Evolutionary conservation across 2,888 invertebrate species (phyloP).

Genomic region (Eupithecia insigniata): DNA sequence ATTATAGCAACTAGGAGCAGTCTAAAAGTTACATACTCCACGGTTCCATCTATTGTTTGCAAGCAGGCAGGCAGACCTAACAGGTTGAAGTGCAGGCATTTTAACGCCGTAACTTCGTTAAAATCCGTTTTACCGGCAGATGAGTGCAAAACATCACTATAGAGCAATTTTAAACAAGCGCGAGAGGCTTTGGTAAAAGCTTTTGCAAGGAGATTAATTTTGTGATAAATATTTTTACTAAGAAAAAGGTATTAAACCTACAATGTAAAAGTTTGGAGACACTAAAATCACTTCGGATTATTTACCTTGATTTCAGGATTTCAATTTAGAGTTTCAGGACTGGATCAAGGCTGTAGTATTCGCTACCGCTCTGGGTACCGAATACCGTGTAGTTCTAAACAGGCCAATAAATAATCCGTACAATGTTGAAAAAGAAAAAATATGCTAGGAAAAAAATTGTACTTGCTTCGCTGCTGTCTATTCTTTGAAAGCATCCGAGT

Average conservation of each 20-base stretch:
- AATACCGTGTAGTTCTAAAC: no score
- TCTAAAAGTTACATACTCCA: constrained; percentile 48
- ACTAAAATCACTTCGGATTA: not conserved
- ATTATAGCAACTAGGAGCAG: not conserved
- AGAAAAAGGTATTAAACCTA: not conserved
- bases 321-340: not conserved
- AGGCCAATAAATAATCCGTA: no score
- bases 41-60: constrained; percentile 60
- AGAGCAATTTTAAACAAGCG: constrained; percentile 38
- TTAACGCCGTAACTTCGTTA: constrained; percentile 52
- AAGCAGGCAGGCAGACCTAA: constrained; percentile 53
- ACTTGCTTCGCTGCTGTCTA: not conserved
- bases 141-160: constrained; percentile 40
- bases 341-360: not conserved
- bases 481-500: not conserved
- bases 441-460: not conserved
- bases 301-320: not conserved
- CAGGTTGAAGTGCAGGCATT: constrained; percentile 47
- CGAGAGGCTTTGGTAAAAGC: constrained; percentile 26
- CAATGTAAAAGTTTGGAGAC: not conserved
- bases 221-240: not conserved
- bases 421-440: not conserved
- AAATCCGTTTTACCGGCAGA: constrained; percentile 40
- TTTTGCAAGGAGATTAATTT: constrained; percentile 18
- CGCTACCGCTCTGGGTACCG: not conserved